Percentiles rank a stretch among this genome's conserved stretches.
phyloP scores from a whole-genome alignment of 2,888 invertebrate species.

The Beris chalybata region DNA sequence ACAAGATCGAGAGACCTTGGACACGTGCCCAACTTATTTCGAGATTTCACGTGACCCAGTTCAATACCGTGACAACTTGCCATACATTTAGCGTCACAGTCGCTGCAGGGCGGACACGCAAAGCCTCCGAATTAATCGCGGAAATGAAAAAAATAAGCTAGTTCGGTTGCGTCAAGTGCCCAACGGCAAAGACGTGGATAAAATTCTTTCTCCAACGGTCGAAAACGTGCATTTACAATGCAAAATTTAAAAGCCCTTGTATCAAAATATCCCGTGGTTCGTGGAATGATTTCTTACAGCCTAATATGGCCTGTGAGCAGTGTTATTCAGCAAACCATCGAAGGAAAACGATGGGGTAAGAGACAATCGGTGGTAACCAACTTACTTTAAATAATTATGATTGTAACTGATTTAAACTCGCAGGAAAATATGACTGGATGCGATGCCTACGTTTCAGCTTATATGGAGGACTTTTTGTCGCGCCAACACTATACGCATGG shows the following conservation, averaged over 20 bases:
- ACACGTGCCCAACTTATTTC: slow-evolving; percentile 6
- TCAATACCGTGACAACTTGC: neutral
- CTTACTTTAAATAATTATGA: too few species aligned
- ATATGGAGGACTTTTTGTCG: slow-evolving; percentile 80
- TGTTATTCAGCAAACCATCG: slow-evolving; percentile 70
- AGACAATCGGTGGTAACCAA: slow-evolving; percentile 28
- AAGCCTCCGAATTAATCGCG: too few species aligned
- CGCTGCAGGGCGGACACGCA: too few species aligned
- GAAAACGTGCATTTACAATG: slow-evolving; percentile 9
- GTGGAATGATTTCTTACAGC: slow-evolving; percentile 72
- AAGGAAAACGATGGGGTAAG: slow-evolving; percentile 66
- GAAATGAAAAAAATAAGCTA: too few species aligned
- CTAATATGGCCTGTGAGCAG: slow-evolving; percentile 74
- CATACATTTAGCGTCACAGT: too few species aligned
- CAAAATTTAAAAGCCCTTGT: slow-evolving; percentile 44
- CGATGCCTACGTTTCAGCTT: slow-evolving; percentile 73
- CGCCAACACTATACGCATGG: slow-evolving; percentile 81
- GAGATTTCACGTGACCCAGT: slow-evolving; percentile 7
- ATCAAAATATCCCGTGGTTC: slow-evolving; percentile 53
- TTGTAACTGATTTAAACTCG: neutral
- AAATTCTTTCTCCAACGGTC: too few species aligned
- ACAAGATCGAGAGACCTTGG: slow-evolving; percentile 7
- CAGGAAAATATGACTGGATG: slow-evolving; percentile 67
- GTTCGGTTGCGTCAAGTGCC: too few species aligned
- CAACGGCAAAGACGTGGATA: too few species aligned